Base-by-base conservation (phyloP, 2,797 vertebrate species). In the Tapera naevia region DNA sequence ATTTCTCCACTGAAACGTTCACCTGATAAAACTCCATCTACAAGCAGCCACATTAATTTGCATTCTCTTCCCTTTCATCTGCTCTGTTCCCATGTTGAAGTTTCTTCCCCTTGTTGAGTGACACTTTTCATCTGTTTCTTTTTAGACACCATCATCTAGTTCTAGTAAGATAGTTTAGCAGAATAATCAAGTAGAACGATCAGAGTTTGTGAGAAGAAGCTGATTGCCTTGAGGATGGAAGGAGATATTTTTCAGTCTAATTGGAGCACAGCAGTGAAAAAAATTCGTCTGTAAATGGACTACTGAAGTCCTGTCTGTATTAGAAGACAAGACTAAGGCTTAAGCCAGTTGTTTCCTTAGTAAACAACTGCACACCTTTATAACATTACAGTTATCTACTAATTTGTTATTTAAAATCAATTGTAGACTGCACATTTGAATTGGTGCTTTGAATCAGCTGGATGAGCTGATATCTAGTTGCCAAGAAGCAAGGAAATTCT, bases 241-340 rank as follows among this genome's bases (percentile, higher is more conserved):
- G 45, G 48, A 74, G 81, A 73, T 64, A 85, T 73, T 89, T 86
- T 75, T 92, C 65, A 72, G 39, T 45, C 67, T 91, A 92, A 85
- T 60, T 80, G 69, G 35, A 71, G 35, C 33, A 73, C 35, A 93
- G 64, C 46, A 67, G 35, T 27, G 56, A 60, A 66, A 19, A 75
- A 81, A 7, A 15, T 72, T 53, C 64, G 83, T 83, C 57, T 93
- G 50, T 17, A 80, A 43, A 21, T 24, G 27, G 37, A 46, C 37
- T 69, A 50, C 56, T 57, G n/a, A 91, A 82, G 32, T 22, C 23
- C 10, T 93, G 18, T 45, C 53, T 50, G 6, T 51, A 7, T 83
- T 78, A 75, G 54, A 6, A 71, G 50, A 71, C 11, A 91, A 57
- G 27, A 79, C 28, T 23, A 58, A 85, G 35, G 24, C 8, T 88